Evolutionary conservation across 2,113 vertebrate species (phyloP).

Genomic region (Gymnocephalus cernua): DNA sequence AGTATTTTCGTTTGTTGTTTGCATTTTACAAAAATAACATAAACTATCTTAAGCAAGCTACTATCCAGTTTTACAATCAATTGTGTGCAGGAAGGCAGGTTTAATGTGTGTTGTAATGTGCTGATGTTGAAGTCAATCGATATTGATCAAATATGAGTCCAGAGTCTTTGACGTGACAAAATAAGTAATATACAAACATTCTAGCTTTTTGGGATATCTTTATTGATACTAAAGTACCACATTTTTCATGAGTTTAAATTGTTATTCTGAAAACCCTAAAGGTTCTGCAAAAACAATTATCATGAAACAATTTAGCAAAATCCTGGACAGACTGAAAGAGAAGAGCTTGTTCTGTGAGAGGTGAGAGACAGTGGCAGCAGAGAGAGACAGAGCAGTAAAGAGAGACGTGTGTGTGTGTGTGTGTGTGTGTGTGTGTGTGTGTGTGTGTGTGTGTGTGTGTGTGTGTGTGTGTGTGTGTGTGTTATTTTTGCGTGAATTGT

Average conservation of each 20-base stretch:
- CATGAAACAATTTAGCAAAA: neutral
- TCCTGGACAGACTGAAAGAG: conserved; percentile 49
- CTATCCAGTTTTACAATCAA: neutral
- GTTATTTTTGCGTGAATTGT: neutral
- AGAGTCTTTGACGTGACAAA: neutral
- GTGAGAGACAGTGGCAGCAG: conserved; percentile 19
- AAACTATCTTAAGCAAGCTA: neutral
- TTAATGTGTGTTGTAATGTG: neutral
- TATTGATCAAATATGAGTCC: neutral
- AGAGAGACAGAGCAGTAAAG: neutral
- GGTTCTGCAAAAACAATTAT: neutral
- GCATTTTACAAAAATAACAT: neutral
- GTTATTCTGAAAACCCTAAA: neutral
- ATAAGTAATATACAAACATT: neutral
- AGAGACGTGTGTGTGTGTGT: conserved; percentile 22
- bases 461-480: conserved; percentile 10
- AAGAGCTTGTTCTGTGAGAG: conserved; percentile 4
- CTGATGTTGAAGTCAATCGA: neutral
- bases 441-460: conserved; percentile 30
- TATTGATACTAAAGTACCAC: neutral
- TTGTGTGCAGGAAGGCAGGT: neutral
- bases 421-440: conserved; percentile 30
- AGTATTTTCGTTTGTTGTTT: neutral
- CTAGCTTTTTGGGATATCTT: neutral
- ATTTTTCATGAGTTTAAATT: neutral